Conservation (phyloP, 2,888 invertebrate species). For the Melieria picta region DNA sequence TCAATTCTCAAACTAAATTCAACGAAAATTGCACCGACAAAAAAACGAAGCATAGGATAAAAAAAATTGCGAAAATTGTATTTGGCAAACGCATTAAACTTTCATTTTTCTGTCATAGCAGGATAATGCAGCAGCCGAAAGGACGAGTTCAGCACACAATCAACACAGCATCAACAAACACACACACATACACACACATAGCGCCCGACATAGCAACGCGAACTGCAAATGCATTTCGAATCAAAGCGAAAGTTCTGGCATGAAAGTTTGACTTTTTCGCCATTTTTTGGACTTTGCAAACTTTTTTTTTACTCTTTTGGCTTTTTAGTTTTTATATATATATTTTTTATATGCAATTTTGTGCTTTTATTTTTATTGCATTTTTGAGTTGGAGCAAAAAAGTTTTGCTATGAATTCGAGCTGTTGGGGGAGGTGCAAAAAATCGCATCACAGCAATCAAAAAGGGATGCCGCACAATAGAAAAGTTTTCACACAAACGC, state of each 20-base stretch:
- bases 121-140: conserved; percentile 16
- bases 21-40: conserved; percentile 37
- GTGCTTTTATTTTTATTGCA: conserved; percentile 6
- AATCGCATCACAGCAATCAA: conserved; percentile 32
- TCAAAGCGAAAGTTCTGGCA: conserved; percentile 32
- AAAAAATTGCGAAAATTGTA: conserved; percentile 53
- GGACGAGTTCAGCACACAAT: background rate
- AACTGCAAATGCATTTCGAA: conserved; percentile 33
- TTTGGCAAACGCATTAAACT: conserved; percentile 63
- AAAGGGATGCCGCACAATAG: conserved; percentile 35
- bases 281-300: background rate
- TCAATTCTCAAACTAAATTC: conserved; percentile 51
- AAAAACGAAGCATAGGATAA: conserved; percentile 5
- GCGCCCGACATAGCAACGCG: background rate
- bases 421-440: conserved; percentile 14
- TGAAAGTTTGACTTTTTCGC: conserved; percentile 12
- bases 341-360: background rate
- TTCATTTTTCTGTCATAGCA: conserved; percentile 54
- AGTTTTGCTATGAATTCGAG: conserved; percentile 35
- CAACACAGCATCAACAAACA: background rate
- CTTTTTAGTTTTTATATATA: conserved; percentile 1
- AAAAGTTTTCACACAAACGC: conserved; percentile 22
- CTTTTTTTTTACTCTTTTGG: conserved; percentile 15
- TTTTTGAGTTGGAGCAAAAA: conserved; percentile 23
- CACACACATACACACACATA: conserved; percentile 11